Percentiles rank a stretch among this genome's conserved stretches.
These are phyloP conservation scores for Scophthalmus maximus DNA, from an alignment of 2,113 vertebrate genomes.

Conservation along the genomic window DNA sequence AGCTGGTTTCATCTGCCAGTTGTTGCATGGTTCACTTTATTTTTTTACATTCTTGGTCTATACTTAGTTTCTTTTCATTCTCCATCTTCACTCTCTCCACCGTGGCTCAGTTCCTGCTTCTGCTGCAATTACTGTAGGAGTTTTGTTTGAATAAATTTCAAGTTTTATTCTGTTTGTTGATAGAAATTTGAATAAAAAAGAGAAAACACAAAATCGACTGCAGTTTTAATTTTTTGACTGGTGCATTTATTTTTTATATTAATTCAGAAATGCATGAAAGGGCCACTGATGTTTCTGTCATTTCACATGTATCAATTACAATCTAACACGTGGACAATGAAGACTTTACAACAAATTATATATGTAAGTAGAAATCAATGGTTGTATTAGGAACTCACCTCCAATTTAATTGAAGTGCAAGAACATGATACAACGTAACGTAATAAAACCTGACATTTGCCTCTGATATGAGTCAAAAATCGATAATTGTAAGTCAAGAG, in stretches of 20 bases:
- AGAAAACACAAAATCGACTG: background rate
- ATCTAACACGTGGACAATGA: background rate
- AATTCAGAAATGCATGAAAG: too few species aligned
- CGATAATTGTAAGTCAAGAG: too few species aligned
- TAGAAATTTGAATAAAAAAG: conserved; percentile 55
- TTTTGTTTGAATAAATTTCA: conserved; percentile 46
- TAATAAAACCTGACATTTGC: too few species aligned
- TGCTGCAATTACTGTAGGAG: conserved; percentile 19
- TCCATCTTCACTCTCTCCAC: background rate
- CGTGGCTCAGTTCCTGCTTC: background rate
- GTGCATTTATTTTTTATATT: background rate
- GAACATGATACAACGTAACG: too few species aligned
- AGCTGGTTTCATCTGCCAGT: background rate
- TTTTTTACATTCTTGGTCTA: conserved; percentile 1
- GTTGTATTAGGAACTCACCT: too few species aligned
- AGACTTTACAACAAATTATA: too few species aligned
- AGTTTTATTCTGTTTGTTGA: conserved; percentile 42
- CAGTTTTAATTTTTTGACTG: background rate
- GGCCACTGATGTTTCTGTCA: too few species aligned
- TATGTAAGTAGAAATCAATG: too few species aligned
- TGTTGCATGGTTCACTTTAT: conserved; percentile 16
- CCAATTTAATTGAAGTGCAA: too few species aligned
- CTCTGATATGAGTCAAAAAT: too few species aligned
- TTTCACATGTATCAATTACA: background rate
- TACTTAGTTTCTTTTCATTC: background rate